Percentiles rank a stretch among this genome's conserved stretches.
Conservation (phyloP, 2,113 vertebrate species). For the Notechis scutatus region DNA sequence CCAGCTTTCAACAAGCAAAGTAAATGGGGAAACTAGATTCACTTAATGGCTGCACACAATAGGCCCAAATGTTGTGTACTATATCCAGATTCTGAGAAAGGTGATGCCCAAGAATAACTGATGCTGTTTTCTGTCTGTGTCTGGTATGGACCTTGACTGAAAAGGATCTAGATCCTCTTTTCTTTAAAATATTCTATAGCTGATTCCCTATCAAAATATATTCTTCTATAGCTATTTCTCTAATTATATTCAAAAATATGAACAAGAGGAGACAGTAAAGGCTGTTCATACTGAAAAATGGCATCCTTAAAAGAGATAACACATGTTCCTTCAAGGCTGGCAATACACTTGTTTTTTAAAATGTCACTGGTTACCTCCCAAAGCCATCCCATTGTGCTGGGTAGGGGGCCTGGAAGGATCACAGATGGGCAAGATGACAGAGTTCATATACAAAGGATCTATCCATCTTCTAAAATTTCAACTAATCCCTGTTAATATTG, state of each 20-base stretch:
- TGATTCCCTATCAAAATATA: too few species aligned
- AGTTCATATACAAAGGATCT: not conserved
- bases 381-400: not conserved
- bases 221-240: too few species aligned
- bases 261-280: not conserved
- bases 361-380: not conserved
- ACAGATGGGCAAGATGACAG: not conserved
- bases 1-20: not conserved
- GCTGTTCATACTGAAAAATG: not conserved
- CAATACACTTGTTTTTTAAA: not conserved
- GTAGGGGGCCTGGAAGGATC: not conserved
- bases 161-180: not conserved
- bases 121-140: not conserved
- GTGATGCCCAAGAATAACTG: not conserved
- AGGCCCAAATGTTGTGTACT: not conserved
- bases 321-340: not conserved
- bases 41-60: not conserved
- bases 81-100: not conserved
- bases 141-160: not conserved
- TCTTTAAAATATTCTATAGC: not conserved
- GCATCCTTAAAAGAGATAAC: not conserved
- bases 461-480: not conserved
- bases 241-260: too few species aligned
- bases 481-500: not conserved
- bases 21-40: not conserved